Evolutionary conservation across 1,140 invertebrate genomes (phyloP).

Genomic region (Panonychus citri): DNA sequence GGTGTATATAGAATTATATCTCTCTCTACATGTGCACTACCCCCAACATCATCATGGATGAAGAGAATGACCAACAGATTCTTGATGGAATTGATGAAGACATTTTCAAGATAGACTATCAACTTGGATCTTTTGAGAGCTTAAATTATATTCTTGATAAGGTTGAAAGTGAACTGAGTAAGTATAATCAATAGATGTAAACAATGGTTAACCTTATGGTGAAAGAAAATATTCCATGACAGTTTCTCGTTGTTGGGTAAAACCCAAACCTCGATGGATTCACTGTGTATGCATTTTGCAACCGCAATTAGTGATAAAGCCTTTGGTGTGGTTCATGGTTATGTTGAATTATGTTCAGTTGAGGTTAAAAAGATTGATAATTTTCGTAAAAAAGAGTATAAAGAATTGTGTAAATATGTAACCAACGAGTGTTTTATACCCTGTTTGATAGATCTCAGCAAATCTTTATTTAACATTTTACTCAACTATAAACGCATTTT

Average conservation of each 20-base stretch:
- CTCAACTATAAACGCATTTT: constrained; percentile 54
- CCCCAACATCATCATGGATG: too few relatives aligned
- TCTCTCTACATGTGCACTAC: too few relatives aligned
- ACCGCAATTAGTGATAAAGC: constrained; percentile 75
- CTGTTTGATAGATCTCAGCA: constrained; percentile 54
- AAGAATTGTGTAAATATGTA: constrained; percentile 48
- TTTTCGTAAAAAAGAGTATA: constrained; percentile 45
- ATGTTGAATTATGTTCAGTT: constrained; percentile 34
- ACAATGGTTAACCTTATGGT: constrained; percentile 47
- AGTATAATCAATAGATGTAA: neutral
- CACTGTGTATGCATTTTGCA: constrained; percentile 80
- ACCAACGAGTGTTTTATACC: constrained; percentile 49
- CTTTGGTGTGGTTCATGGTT: constrained; percentile 45
- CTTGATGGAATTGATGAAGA: neutral
- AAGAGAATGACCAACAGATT: neutral
- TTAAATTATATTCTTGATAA: neutral
- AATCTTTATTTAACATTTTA: constrained; percentile 54
- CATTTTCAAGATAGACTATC: neutral
- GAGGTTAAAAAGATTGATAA: constrained; percentile 23
- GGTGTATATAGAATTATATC: too few relatives aligned
- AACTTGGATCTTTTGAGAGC: neutral
- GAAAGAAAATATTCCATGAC: constrained; percentile 53
- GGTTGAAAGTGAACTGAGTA: neutral
- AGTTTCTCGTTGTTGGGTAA: constrained; percentile 66
- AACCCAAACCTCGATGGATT: constrained; percentile 70